Evolutionary conservation across 2,113 vertebrate species (phyloP).

Genomic region (Connochaetes taurinus): DNA sequence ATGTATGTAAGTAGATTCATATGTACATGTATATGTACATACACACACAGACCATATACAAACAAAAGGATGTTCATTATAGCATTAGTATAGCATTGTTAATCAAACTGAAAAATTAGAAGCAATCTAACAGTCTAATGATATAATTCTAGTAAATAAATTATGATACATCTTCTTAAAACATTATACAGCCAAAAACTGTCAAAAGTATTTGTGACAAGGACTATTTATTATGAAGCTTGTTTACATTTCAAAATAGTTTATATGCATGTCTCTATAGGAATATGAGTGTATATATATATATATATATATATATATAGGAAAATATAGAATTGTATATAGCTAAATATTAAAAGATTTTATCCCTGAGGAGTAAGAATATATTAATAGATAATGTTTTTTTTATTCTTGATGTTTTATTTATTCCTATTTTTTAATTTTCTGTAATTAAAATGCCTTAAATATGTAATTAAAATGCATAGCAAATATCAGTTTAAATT

Average conservation of each 20-base stretch:
- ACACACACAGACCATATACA: neutral
- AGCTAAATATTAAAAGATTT: neutral
- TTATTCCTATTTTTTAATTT: neutral
- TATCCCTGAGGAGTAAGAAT: neutral
- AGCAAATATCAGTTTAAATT: neutral
- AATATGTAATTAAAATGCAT: neutral
- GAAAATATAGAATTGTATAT: neutral
- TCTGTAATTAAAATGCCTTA: neutral
- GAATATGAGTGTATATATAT: neutral
- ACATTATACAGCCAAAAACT: neutral
- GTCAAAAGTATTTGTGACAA: neutral
- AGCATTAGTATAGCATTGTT: neutral
- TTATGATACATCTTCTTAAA: neutral
- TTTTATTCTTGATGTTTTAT: neutral
- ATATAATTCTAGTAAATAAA: neutral
- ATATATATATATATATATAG: neutral
- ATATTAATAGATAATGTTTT: neutral
- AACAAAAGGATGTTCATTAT: neutral
- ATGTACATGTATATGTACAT: neutral
- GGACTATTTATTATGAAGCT: neutral
- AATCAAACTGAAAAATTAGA: neutral
- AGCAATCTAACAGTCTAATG: neutral
- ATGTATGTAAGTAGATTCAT: no score
- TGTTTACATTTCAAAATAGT: neutral
- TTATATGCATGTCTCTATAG: neutral